Evolutionary conservation across 2,888 invertebrate genomes (phyloP).

Genomic region (Hetaerina titia): DNA sequence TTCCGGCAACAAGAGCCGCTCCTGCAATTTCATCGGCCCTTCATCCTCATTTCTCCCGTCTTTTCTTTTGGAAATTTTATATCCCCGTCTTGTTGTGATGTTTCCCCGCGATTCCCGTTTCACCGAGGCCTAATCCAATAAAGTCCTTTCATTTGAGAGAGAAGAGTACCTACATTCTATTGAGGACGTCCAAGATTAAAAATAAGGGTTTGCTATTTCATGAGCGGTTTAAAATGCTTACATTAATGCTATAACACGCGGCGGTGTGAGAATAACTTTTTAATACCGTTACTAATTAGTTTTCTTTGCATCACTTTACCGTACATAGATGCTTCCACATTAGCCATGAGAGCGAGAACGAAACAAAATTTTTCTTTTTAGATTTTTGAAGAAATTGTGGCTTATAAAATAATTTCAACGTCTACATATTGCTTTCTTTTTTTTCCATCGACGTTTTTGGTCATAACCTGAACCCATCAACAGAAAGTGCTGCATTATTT

Average conservation of each 20-base stretch:
- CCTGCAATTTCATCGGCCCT: background rate
- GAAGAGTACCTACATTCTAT: background rate
- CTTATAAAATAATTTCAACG: too few relatives aligned
- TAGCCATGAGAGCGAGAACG: too few relatives aligned
- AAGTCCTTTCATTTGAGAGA: background rate
- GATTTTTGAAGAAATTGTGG: too few relatives aligned
- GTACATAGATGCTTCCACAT: too few relatives aligned
- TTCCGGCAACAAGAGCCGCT: background rate
- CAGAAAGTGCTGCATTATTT: too few relatives aligned
- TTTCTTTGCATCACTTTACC: too few relatives aligned
- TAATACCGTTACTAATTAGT: too few relatives aligned
- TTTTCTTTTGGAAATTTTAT: background rate
- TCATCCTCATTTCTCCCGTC: background rate
- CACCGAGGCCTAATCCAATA: constrained; percentile 3
- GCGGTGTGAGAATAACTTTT: too few relatives aligned
- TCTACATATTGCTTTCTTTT: too few relatives aligned
- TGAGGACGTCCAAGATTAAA: background rate
- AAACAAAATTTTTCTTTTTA: too few relatives aligned
- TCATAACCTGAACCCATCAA: too few relatives aligned
- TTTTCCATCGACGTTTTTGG: too few relatives aligned
- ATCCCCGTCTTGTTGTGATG: background rate
- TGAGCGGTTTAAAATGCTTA: background rate
- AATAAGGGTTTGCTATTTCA: background rate
- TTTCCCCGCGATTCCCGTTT: background rate
- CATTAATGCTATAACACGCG: background rate